Evolutionary conservation across 2,797 vertebrate genomes (phyloP).

Genomic region (Orestias chungarensis): DNA sequence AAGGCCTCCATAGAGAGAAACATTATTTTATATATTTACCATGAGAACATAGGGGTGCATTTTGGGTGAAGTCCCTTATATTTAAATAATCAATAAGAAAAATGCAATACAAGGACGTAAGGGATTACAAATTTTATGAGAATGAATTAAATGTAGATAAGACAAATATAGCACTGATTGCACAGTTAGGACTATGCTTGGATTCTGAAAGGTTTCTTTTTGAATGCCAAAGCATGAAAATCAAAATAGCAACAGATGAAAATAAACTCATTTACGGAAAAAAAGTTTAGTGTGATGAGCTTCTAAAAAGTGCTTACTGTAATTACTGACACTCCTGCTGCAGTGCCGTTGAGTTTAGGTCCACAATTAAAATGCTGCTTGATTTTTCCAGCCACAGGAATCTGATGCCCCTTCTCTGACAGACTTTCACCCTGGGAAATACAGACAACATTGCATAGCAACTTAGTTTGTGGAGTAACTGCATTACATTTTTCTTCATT

Average conservation of each 20-base stretch:
- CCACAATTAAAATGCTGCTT: conserved; percentile 97
- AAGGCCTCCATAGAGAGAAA: background rate
- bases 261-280: background rate
- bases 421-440: conserved; percentile 87
- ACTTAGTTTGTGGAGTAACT: background rate
- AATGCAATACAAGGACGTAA: background rate
- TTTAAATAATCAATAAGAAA: background rate
- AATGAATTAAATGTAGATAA: background rate
- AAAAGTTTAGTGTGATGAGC: conserved; percentile 1
- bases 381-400: conserved; percentile 96
- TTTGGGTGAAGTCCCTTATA: background rate
- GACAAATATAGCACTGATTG: background rate
- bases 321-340: conserved; percentile 96
- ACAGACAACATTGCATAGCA: conserved; percentile 6
- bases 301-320: conserved; percentile 84
- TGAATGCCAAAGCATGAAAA: conserved; percentile 16
- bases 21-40: background rate
- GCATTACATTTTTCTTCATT: background rate
- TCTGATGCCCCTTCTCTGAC: conserved; percentile 90
- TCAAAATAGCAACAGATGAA: background rate
- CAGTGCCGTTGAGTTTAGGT: conserved; percentile 87
- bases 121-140: background rate
- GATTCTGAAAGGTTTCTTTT: conserved; percentile 7
- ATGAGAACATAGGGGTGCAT: background rate
- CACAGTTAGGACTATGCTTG: background rate